phyloP scores from a whole-genome alignment of 2,797 vertebrate genomes.

The Phoxinus dragarum region DNA sequence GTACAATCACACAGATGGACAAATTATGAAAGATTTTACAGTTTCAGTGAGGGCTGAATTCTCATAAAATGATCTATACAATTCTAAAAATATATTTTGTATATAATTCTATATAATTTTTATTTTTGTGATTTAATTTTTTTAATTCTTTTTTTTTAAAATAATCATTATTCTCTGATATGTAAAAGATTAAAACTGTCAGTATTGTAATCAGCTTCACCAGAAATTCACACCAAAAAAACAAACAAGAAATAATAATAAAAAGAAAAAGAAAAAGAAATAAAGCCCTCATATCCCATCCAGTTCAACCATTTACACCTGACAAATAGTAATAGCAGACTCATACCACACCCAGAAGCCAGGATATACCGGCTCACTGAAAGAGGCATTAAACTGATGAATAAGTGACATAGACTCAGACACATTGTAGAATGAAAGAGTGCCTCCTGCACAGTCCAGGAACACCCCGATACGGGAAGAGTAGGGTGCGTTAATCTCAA shows the following conservation, averaged over 20 bases:
- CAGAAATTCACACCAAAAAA: not conserved
- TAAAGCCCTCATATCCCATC: not conserved
- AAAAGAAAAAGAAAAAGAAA: not conserved
- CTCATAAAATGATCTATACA: not conserved
- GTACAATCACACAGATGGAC: not conserved
- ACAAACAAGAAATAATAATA: not conserved
- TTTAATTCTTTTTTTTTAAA: not conserved
- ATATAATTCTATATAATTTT: not conserved
- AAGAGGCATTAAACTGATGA: slow-evolving; percentile 81
- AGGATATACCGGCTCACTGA: slow-evolving; percentile 80
- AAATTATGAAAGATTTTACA: not conserved
- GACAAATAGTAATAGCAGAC: slow-evolving; percentile 76
- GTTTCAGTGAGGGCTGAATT: not conserved
- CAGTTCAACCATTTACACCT: slow-evolving; percentile 61
- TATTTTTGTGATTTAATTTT: not conserved
- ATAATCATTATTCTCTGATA: not conserved
- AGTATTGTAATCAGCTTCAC: not conserved
- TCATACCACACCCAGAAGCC: slow-evolving; percentile 87
- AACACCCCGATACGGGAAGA: slow-evolving; percentile 83
- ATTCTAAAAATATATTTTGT: not conserved
- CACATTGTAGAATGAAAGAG: slow-evolving; percentile 79
- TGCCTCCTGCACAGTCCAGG: slow-evolving; percentile 79
- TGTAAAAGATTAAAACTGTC: not conserved
- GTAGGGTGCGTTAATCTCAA: slow-evolving; percentile 77
- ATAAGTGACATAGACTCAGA: slow-evolving; percentile 83